Percentiles rank a stretch among this genome's conserved stretches.
Conservation (phyloP, 2,113 vertebrate species). For the Pollachius pollachius region DNA sequence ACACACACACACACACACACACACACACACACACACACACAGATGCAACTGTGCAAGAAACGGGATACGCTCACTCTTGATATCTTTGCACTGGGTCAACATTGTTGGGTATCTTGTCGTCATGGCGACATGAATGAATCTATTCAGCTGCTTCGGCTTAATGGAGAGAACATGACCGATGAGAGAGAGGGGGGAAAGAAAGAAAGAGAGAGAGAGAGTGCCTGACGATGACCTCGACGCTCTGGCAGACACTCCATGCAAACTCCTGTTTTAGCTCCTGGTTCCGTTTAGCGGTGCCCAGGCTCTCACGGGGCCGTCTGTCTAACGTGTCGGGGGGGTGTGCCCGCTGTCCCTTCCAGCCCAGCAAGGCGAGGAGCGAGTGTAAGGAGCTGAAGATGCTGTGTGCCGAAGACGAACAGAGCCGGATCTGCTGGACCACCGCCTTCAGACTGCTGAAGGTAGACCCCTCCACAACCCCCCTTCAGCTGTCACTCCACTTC, state of each 20-base stretch:
- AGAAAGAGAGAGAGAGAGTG: no score
- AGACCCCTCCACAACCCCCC: constrained; percentile 16
- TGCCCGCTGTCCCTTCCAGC: constrained; percentile 64
- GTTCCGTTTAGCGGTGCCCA: no score
- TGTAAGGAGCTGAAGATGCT: constrained; percentile 89
- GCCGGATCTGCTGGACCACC: constrained; percentile 92
- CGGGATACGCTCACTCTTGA: not conserved
- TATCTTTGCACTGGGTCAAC: constrained; percentile 26
- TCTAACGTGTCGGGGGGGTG: no score
- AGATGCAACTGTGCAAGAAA: no score
- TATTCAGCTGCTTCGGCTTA: constrained; percentile 24
- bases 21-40: no score
- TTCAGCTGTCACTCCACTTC: no score
- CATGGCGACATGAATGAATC: constrained; percentile 49
- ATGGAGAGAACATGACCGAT: not conserved
- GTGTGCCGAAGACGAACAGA: constrained; percentile 94
- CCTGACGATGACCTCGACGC: no score
- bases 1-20: no score
- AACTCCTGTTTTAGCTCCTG: no score
- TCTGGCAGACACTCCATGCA: no score
- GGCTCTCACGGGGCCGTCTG: no score
- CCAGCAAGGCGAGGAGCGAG: constrained; percentile 86
- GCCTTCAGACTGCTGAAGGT: constrained; percentile 96
- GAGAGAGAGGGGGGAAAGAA: no score
- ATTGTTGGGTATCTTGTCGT: constrained; percentile 38